A percentile compares a stretch with the other conserved stretches of the same genome.
Evolutionary conservation across 1,140 invertebrate species (phyloP).

Genomic region (Polypedilum pembai): DNA sequence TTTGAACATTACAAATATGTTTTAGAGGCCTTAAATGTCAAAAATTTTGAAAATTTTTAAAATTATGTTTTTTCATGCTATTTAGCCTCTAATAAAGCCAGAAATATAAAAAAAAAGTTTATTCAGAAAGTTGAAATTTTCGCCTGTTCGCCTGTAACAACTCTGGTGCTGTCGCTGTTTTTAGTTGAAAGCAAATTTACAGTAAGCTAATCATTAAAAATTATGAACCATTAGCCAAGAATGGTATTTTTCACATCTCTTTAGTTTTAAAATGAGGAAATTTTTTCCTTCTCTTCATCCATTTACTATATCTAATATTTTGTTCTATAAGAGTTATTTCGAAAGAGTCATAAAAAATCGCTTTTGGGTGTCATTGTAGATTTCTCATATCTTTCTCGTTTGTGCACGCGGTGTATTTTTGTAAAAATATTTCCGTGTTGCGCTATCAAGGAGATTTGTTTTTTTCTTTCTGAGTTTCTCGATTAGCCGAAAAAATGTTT

Average conservation of each 20-base stretch:
- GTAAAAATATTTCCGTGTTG: slow-evolving; percentile 6
- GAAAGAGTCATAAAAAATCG: not conserved
- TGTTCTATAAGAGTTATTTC: not conserved
- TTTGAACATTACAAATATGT: too few species aligned
- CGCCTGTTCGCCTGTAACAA: too few species aligned
- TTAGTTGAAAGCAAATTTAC: not conserved
- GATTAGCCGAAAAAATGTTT: slow-evolving; percentile 4
- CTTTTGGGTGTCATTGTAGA: slow-evolving; percentile 16
- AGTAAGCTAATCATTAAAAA: not conserved
- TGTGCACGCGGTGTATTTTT: not conserved
- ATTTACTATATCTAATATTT: not conserved
- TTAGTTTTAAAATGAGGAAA: not conserved
- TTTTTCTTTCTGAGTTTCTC: not conserved
- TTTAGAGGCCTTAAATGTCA: too few species aligned
- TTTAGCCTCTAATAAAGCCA: too few species aligned
- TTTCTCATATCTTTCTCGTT: not conserved
- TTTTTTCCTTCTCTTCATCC: not conserved
- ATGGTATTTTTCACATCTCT: not conserved
- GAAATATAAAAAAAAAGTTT: too few species aligned
- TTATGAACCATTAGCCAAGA: not conserved
- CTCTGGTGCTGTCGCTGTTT: too few species aligned
- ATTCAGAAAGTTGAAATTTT: too few species aligned
- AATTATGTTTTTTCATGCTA: too few species aligned
- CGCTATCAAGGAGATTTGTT: slow-evolving; percentile 16
- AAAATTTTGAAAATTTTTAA: too few species aligned